These are phyloP conservation scores for Huso huso DNA, from an alignment of 2,797 vertebrate species.

Conservation along the genomic window DNA sequence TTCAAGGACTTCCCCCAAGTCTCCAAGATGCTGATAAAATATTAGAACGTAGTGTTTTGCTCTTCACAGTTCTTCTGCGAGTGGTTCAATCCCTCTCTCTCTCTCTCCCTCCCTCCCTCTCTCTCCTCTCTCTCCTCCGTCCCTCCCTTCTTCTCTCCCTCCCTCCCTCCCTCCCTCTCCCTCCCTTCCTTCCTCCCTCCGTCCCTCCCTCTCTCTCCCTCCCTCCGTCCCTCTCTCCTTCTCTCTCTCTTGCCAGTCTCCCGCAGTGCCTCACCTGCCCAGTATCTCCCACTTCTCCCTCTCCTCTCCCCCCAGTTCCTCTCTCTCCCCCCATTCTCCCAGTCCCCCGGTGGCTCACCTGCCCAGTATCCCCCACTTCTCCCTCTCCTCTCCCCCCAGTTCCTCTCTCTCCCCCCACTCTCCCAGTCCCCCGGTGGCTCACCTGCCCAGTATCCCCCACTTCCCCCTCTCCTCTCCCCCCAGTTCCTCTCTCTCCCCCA, in stretches of 20 bases:
- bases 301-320: background rate
- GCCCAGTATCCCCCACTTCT: slow-evolving; percentile 55
- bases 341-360: background rate
- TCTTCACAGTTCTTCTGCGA: background rate
- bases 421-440: background rate
- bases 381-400: background rate
- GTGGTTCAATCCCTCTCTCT: background rate
- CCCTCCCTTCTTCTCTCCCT: background rate
- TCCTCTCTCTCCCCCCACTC: background rate
- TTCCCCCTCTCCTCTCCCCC: no score
- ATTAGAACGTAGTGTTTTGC: no score
- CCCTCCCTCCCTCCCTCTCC: background rate
- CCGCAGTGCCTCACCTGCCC: no score
- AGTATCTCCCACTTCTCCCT: slow-evolving; percentile 56
- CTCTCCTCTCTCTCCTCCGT: background rate
- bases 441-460: background rate
- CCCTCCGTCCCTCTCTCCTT: background rate
- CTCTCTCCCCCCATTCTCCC: background rate
- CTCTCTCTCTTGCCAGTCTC: background rate
- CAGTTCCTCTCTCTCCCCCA: background rate
- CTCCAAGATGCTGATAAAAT: no score
- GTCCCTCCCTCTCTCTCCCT: background rate
- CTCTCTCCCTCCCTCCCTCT: background rate
- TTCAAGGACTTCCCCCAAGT: no score
- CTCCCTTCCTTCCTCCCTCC: background rate